Evolutionary conservation across 92 coral and sea anemone species (phyloP), one percentile per base, ranked within the genome.

Genomic region (Diadumene lineata): DNA sequence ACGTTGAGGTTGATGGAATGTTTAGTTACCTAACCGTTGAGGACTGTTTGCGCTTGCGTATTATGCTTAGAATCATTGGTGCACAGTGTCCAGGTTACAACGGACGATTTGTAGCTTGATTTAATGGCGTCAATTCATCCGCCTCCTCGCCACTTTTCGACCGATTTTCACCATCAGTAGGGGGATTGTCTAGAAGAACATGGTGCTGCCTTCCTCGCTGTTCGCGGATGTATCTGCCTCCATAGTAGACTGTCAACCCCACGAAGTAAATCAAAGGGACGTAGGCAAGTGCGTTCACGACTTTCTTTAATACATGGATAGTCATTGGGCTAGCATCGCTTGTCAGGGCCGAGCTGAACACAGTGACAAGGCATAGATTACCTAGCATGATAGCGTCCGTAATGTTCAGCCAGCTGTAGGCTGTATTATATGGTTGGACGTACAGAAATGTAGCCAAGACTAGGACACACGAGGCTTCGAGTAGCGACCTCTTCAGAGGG

Each of bases 361-460:
- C 88, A 74, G 79, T 82, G n/a, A 92, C 68, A 56, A 89, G 78
- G 51, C 92, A 89, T 34, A 92, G 84, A 56, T 92, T 92, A 58
- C 88, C 83, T 83, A 92, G 69, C 28, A 92, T 79, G 56, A 92
- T 74, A 23, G 92, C 98, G 82, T 94, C 98, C 15, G 90, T 84
- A 2, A 80, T 82, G 83, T 94, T 94, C 30, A 94, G 80, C 89
- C 90, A 80, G 50, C 50, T 73, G 84, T 88, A 94, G 23, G 74
- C 21, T 4, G 71, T 70, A 73, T 76, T 84, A 70, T 94, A 94
- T 9, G 98, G 98, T 73, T 83, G 83, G 31, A 90, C 60, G 74
- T 88, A 86, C 13, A 92, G 64, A 65, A 84, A 89, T 15, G 79
- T 82, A 1, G 85, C 90, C 75, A 84, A 78, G 11, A 86, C 82